phyloP scores from a whole-genome alignment of 2,888 invertebrate species.

The Yponomeuta sedellus region DNA sequence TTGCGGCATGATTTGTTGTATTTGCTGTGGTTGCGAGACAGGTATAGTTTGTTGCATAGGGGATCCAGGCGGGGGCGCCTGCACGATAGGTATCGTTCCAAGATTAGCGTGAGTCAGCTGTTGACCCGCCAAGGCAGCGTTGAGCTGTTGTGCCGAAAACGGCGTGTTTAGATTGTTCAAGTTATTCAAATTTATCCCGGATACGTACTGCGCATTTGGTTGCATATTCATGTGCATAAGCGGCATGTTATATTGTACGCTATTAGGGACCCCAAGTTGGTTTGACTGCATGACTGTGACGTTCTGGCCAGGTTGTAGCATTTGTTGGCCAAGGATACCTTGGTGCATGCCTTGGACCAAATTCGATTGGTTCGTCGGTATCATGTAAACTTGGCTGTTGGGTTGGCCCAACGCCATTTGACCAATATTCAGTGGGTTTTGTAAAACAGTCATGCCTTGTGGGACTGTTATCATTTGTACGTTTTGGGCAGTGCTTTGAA shows the following conservation, averaged over 20 bases:
- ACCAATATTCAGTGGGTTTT: constrained; percentile 60
- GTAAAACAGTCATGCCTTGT: constrained; percentile 65
- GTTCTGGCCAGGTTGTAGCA: constrained; percentile 60
- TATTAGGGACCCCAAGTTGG: constrained; percentile 57
- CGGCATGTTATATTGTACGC: constrained; percentile 64
- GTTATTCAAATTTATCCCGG: constrained; percentile 59
- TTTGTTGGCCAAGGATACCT: constrained; percentile 56
- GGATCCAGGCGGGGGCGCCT: constrained; percentile 51
- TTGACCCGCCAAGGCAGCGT: constrained; percentile 60
- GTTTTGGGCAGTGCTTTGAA: constrained; percentile 58
- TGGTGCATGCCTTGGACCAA: constrained; percentile 52
- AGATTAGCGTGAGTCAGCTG: constrained; percentile 52
- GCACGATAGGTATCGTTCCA: constrained; percentile 61
- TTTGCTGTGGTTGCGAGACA: constrained; percentile 44
- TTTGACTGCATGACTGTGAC: constrained; percentile 69
- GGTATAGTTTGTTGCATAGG: constrained; percentile 45
- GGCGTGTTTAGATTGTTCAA: constrained; percentile 51
- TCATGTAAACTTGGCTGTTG: constrained; percentile 69
- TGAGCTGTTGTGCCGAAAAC: constrained; percentile 63
- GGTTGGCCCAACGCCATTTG: constrained; percentile 62
- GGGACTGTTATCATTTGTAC: constrained; percentile 70
- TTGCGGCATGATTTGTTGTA: constrained; percentile 56
- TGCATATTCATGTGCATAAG: constrained; percentile 67
- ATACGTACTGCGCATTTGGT: constrained; percentile 60
- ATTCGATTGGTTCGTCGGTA: constrained; percentile 60